Conservation (phyloP, 2,888 invertebrate species). For the Brachypalpus laphriformis region DNA sequence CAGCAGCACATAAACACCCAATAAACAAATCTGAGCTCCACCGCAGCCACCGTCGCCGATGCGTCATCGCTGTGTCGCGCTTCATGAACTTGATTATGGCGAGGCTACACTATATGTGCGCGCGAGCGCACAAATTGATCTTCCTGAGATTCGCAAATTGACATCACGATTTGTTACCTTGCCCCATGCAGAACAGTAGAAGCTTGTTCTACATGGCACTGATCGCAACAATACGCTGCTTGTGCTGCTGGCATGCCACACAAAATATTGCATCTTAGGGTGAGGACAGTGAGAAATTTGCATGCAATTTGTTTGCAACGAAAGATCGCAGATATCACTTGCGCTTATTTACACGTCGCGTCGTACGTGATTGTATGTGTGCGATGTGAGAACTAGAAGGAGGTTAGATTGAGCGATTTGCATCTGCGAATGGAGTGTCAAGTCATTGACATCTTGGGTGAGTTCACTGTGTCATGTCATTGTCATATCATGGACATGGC, state of each 20-base stretch:
- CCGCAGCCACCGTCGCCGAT: constrained; percentile 13
- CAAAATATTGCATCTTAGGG: constrained; percentile 62
- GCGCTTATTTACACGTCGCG: constrained; percentile 58
- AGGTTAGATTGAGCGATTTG: constrained; percentile 47
- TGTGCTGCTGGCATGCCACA: constrained; percentile 55
- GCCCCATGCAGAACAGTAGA: constrained; percentile 66
- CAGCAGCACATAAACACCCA: constrained; percentile 57
- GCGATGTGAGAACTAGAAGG: constrained; percentile 26
- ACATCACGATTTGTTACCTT: constrained; percentile 74
- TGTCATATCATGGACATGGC: constrained; percentile 26
- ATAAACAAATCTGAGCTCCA: constrained; percentile 49
- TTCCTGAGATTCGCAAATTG: constrained; percentile 69
- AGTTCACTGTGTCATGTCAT: constrained; percentile 64
- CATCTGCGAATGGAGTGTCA: constrained; percentile 35
- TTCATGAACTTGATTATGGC: constrained; percentile 67
- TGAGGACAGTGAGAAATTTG: constrained; percentile 71
- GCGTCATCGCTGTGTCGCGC: constrained; percentile 54
- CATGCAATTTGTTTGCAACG: constrained; percentile 70
- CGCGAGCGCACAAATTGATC: constrained; percentile 71
- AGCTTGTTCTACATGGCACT: constrained; percentile 63
- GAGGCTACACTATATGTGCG: constrained; percentile 42
- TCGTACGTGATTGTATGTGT: not conserved
- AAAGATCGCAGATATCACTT: constrained; percentile 71
- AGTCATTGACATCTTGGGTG: constrained; percentile 45
- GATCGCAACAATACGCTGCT: constrained; percentile 57